Base-by-base conservation (phyloP, 2,113 vertebrate species). In the Semnornis frantzii region DNA sequence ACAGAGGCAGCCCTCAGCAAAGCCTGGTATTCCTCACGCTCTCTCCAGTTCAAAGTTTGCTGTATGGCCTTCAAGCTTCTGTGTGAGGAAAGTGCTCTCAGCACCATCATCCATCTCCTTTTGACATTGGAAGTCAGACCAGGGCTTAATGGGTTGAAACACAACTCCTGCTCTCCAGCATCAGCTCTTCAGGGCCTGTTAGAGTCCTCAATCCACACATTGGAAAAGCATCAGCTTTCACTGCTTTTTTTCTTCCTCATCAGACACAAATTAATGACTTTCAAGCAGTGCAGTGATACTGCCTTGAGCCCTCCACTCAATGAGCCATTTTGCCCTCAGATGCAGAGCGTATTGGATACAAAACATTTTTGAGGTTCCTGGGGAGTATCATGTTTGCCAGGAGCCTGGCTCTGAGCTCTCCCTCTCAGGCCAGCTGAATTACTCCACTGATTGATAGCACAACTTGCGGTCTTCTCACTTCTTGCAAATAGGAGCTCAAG, bases 221-320 rank as follows among this genome's bases (percentile, higher is more conserved):
- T 65, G 50, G 91, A 93, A 96, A 95, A 82, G 97, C 91, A 95
- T 97, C 86, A 81, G 94, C 73, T 98, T 98, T 97, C 97, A 85
- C 71, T 88, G 85, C 65, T 58, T 69, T 66, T 89, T 88, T 92
- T 52, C 59, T 87, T 71, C 76, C 50, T 10, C 73, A 54, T 92
- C 92, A 95, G 91, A 89, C 87, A 73, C 90, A 81, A 95, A 95
- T 92, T 95, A 69, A 76, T 97, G 97, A 98, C 98, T 97, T 98
- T 98, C 92, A 97, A 82, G 87, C 85, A 69, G 80, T 31, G 42
- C 84, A 73, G 42, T 93, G 92, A 97, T 97, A 93, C 85, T 6
- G 62, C 97, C 97, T 91, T 82, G 80, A 78, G 89, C 85, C 71
- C 55, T 33, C 70, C 77, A 34, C 62, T 92, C 91, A 85, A 90